Conservation (phyloP, 1,140 invertebrate genomes). For the Brachionus rubens region DNA sequence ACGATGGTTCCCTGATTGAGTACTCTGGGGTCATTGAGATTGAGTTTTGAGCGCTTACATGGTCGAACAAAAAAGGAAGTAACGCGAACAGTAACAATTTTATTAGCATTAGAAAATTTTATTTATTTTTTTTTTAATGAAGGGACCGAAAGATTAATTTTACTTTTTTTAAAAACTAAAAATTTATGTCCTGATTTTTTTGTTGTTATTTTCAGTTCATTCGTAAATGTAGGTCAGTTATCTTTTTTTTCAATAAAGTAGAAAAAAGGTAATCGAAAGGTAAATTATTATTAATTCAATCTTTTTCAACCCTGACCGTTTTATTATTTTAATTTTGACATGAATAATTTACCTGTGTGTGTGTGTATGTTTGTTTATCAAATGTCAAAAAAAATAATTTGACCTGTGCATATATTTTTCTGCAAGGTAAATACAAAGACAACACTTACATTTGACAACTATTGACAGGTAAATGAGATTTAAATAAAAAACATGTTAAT, state of each 20-base stretch:
- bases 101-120: not conserved
- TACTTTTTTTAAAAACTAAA: not conserved
- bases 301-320: too few species aligned
- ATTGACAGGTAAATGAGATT: too few species aligned
- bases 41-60: conserved; percentile 8
- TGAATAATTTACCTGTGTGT: too few species aligned
- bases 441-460: too few species aligned
- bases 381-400: too few species aligned
- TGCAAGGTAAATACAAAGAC: too few species aligned
- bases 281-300: too few species aligned
- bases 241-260: not conserved
- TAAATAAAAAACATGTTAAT: too few species aligned
- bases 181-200: too few species aligned
- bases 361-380: too few species aligned
- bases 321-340: too few species aligned
- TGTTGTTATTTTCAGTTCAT: conserved; percentile 12
- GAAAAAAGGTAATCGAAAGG: conserved; percentile 31
- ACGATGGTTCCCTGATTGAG: conserved; percentile 22
- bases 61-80: not conserved
- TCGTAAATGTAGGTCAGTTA: conserved; percentile 24
- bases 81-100: not conserved
- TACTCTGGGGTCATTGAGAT: not conserved
- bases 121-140: not conserved
- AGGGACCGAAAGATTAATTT: not conserved
- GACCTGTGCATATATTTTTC: too few species aligned